phyloP scores from a whole-genome alignment of 2,888 invertebrate species.

The Aspidapion aeneum region DNA sequence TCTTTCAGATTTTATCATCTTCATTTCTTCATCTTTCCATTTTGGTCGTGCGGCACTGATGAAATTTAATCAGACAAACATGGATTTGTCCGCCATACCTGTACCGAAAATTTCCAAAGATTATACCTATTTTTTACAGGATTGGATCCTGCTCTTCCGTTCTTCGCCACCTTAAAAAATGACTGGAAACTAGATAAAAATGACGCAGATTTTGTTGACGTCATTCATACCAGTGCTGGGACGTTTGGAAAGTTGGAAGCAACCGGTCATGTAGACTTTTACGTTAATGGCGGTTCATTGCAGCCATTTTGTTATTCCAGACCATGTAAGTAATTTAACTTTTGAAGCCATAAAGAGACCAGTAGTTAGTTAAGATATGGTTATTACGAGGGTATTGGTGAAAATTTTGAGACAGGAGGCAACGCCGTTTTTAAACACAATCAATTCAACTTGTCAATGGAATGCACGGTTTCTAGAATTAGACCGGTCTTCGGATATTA shows the following conservation, averaged over 20 bases:
- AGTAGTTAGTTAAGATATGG: constrained; percentile 1
- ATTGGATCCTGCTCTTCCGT: constrained; percentile 61
- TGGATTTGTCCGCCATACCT: no score
- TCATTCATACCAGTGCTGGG: constrained; percentile 82
- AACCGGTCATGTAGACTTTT: constrained; percentile 60
- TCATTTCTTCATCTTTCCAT: no score
- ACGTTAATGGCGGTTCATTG: constrained; percentile 57
- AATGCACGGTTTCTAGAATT: no score
- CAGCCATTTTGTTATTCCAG: constrained; percentile 37
- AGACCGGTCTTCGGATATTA: no score
- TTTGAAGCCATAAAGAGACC: no score
- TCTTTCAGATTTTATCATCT: no score
- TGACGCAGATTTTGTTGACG: constrained; percentile 84
- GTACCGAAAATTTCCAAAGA: no score
- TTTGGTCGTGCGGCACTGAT: no score
- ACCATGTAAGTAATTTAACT: constrained; percentile 34
- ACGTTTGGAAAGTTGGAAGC: background rate
- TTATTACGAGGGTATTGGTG: no score
- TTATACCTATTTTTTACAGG: constrained; percentile 47
- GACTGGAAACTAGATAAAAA: constrained; percentile 65
- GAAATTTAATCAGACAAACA: no score
- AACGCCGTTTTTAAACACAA: background rate
- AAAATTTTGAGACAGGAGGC: no score
- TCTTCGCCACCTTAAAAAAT: constrained; percentile 45
- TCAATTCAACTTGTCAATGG: no score